Evolutionary conservation across 2,797 vertebrate species (phyloP).

Genomic region (Sphaeramia orbicularis): DNA sequence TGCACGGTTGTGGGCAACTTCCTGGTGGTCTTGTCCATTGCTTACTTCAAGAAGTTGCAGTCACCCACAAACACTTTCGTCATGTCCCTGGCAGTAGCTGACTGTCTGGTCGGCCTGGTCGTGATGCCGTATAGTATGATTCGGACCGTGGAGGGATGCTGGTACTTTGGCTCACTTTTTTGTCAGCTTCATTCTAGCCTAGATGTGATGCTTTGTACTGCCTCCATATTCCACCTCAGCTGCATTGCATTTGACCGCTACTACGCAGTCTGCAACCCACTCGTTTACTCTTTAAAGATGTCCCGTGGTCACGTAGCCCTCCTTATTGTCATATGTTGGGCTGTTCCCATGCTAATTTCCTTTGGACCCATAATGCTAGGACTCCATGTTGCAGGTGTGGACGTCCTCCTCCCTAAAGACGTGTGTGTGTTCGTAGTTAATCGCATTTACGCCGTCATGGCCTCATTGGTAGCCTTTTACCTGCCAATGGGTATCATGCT

Average conservation of each 20-base stretch:
- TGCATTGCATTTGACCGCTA: constrained; percentile 89
- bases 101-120: constrained; percentile 87
- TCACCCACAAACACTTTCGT: constrained; percentile 88
- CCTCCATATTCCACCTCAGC: constrained; percentile 89
- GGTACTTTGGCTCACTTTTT: constrained; percentile 86
- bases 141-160: constrained; percentile 88
- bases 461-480: constrained; percentile 87
- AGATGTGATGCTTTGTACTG: constrained; percentile 89
- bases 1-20: constrained; percentile 88
- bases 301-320: constrained; percentile 75
- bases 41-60: constrained; percentile 88
- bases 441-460: constrained; percentile 84
- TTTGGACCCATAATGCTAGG: constrained; percentile 86
- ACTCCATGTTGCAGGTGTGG: constrained; percentile 77
- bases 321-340: constrained; percentile 85
- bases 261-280: constrained; percentile 86
- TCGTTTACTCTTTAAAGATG: constrained; percentile 86
- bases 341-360: constrained; percentile 84
- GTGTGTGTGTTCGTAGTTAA: constrained; percentile 85
- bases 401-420: constrained; percentile 73
- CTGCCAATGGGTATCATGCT: constrained; percentile 86
- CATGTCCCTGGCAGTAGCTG: constrained; percentile 86
- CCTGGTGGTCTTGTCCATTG: constrained; percentile 85
- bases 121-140: constrained; percentile 91
- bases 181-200: constrained; percentile 88